Conservation (phyloP, 2,888 invertebrate genomes). For the Acheta domesticus region DNA sequence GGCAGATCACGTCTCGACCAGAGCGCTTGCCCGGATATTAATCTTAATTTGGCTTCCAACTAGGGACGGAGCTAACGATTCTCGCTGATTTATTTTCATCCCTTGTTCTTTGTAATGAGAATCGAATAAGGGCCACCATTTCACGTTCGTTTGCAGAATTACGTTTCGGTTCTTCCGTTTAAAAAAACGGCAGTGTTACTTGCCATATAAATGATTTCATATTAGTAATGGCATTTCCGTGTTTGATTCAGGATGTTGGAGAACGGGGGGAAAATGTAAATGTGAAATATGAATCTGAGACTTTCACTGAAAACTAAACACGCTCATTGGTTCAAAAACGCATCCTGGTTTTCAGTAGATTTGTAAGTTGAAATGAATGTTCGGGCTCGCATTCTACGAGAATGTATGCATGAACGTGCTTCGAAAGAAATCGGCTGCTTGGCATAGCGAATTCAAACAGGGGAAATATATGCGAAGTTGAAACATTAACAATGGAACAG, state of each 20-base stretch:
- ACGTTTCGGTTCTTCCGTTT: neutral
- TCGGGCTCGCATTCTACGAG: too few species aligned
- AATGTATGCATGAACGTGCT: too few species aligned
- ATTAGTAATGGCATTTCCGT: neutral
- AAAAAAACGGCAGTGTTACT: conserved; percentile 7
- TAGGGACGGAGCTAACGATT: neutral
- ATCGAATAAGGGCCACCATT: neutral
- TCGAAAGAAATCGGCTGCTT: too few species aligned
- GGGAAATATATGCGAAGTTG: too few species aligned
- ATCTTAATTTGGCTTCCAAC: conserved; percentile 9
- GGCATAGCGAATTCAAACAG: too few species aligned
- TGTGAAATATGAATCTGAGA: neutral
- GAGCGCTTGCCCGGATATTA: neutral
- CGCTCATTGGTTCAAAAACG: neutral
- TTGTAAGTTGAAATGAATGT: too few species aligned
- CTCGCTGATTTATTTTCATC: neutral
- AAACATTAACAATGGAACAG: too few species aligned
- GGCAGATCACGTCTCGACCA: neutral
- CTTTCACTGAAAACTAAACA: neutral
- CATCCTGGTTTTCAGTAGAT: neutral
- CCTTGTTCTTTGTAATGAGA: conserved; percentile 5
- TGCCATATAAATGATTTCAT: conserved; percentile 10
- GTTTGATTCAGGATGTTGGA: neutral
- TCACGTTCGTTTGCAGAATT: conserved; percentile 6
- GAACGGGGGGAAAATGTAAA: neutral